Evolutionary conservation across 2,888 invertebrate genomes (phyloP), one percentile per base, ranked within the genome.

Genomic region (Hermaeophaga mercurialis): DNA sequence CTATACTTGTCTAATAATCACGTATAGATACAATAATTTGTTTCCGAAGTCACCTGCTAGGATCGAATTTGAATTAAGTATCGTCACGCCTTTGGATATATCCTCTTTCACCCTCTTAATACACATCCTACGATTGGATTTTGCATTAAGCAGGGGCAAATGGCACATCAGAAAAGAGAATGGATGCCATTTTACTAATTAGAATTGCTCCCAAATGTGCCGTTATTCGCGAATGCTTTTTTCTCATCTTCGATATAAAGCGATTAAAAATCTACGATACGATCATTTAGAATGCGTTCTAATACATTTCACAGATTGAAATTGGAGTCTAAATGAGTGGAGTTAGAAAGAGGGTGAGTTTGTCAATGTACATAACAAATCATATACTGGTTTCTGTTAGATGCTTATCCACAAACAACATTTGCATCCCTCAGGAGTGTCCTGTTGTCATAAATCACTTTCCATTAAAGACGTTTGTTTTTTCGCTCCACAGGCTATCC

Each of bases 131-230:
- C 66, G 66, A 68, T 68, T 68, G 67, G 67, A 66, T 66, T 65
- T 61, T 63, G 63, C 64, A 66, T 66, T 67, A 66, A 66, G 41
- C 22, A 24, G 41, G 66, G 66, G 66, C 59, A 59, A 56, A 58
- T 57, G 54, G 50, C 63, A 66, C 63, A 59, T 59, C 62, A 61
- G 66, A 62, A 64, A 66, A 66, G 66, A 67, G 65, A 66, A 65
- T 63, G 65, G 65, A 66, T 62, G 68, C 69, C 67, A 70, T 71
- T 70, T 69, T 68, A 70, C 70, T 71, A 71, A 71, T 71, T 71
- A 67, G 65, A 70, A 71, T 70, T 48, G 64, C 64, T 71, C 71
- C 70, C 71, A 67, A 63, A 68, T 64, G 71, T 69, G 65, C 66
- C 66, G 66, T 71, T 70, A 66, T 62, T 58, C 55, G 45, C 57